Percentiles rank a stretch among this genome's conserved stretches.
Evolutionary conservation across 2,888 invertebrate species (phyloP).

Genomic region (Maniola hyperantus): DNA sequence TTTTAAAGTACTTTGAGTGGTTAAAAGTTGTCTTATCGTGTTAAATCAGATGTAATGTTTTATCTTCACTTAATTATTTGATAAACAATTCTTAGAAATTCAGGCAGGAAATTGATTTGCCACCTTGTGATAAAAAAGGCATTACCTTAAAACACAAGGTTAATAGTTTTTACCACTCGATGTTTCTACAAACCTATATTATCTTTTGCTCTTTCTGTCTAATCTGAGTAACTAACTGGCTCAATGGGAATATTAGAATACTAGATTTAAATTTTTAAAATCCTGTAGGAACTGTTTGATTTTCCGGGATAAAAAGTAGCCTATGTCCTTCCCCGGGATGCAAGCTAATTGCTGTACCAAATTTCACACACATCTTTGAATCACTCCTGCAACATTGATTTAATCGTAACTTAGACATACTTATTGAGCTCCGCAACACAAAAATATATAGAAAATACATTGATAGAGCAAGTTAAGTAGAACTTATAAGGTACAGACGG

Average conservation of each 20-base stretch:
- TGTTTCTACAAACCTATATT: background rate
- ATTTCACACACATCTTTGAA: too few relatives aligned
- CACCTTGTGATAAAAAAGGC: background rate
- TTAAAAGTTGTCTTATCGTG: constrained; percentile 20
- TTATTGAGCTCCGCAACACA: too few relatives aligned
- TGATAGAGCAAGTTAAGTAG: too few relatives aligned
- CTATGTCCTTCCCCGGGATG: too few relatives aligned
- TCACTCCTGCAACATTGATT: too few relatives aligned
- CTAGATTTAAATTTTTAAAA: too few relatives aligned
- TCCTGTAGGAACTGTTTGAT: too few relatives aligned
- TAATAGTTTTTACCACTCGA: constrained; percentile 4
- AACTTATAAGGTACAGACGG: too few relatives aligned
- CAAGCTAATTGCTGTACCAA: too few relatives aligned
- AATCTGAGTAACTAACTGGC: background rate
- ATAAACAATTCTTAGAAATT: background rate
- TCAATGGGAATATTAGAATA: background rate
- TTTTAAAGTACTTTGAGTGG: background rate
- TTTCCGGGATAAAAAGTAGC: too few relatives aligned
- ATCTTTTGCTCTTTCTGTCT: background rate
- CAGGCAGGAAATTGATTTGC: background rate
- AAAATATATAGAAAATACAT: too few relatives aligned
- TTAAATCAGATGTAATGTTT: constrained; percentile 4
- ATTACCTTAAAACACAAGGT: constrained; percentile 3
- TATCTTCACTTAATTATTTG: constrained; percentile 9
- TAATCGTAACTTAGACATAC: too few relatives aligned